Percentiles rank a stretch among this genome's conserved stretches.
These are phyloP conservation scores for Drosophila kikkawai DNA, from an alignment of 1,140 invertebrate species.

Conservation along the genomic window DNA sequence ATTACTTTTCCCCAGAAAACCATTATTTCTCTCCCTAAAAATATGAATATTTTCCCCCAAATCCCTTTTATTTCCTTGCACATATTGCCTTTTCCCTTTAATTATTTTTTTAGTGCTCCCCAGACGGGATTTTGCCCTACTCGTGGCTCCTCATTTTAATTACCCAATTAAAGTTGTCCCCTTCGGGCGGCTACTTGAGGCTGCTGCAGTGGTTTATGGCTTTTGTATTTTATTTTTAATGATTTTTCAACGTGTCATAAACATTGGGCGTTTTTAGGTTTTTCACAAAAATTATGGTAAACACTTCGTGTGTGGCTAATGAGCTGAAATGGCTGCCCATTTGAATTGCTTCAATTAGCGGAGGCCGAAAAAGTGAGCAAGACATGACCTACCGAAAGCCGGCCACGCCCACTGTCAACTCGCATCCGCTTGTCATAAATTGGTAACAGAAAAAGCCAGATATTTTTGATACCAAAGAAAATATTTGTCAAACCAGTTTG, in stretches of 20 bases:
- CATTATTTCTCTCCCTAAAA: background rate
- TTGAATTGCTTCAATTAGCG: conserved; percentile 79
- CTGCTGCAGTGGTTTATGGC: conserved; percentile 27
- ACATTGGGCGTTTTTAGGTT: conserved; percentile 36
- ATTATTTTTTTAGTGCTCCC: conserved; percentile 58
- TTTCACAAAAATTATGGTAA: conserved; percentile 19
- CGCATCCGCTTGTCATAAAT: conserved; percentile 77
- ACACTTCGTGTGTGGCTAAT: conserved; percentile 74
- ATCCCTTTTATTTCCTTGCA: background rate
- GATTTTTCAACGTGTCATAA: conserved; percentile 58
- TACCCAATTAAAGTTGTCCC: conserved; percentile 66
- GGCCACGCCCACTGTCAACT: conserved; percentile 75
- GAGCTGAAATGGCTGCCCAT: conserved; percentile 50
- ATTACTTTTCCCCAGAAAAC: background rate
- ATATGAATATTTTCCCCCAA: background rate
- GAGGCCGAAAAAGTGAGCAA: conserved; percentile 7
- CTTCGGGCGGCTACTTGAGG: conserved; percentile 18
- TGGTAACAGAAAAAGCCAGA: conserved; percentile 26
- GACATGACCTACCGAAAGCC: conserved; percentile 40
- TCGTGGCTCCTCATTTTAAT: conserved; percentile 57
- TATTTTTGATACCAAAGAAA: conserved; percentile 48
- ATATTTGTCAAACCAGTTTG: conserved; percentile 64
- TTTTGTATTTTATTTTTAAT: conserved; percentile 41
- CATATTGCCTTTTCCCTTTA: conserved; percentile 2
- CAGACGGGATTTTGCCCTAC: conserved; percentile 25